Base-by-base conservation (phyloP, 2,888 invertebrate genomes). In the Ectemnius lituratus region DNA sequence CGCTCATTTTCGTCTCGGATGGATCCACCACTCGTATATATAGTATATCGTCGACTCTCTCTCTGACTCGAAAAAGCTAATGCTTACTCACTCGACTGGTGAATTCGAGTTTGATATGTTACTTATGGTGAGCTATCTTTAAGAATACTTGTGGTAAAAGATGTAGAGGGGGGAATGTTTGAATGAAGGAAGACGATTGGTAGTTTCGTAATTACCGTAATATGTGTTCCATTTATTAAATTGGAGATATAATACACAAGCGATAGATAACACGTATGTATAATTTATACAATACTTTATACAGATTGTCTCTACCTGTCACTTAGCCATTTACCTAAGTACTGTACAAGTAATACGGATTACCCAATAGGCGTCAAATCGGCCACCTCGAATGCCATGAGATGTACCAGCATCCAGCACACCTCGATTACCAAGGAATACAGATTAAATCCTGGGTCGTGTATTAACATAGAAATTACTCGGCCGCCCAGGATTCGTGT, bases 181-280 rank as follows among this genome's bases (percentile, higher is more conserved):
- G 23, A 46, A 23, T 20, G 4, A 60, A 68, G 68, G 60, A 67
- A 23, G 23, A 23, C 23, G 2, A 23, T 23, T 58, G 56, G 52
- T 79, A 64, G 27, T 72, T 77, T 76, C 72, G 78, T 77, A 82
- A 80, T 80, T 81, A 83, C 77, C 79, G 77, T 82, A 82, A 81
- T 83, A 82, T 75, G 82, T 84, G 75, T 87, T 87, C 88, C 89
- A 89, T 89, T 89, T 89, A 89, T 89, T 89, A 85, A 89, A 89
- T 89, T 86, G 86, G 87, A 89, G 88, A 87, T 89, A 89, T 89
- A 87, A 87, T 89, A 89, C 88, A 89, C 86, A 89, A 89, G 89
- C 88, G 87, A 87, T 88, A 88, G 86, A 85, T 90, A 89, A 90
- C 89, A 90, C 87, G 88, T 90, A 90, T 90, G 88, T 90, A 90